Conservation (phyloP, 2,113 vertebrate species). For the Hemicordylus capensis region DNA sequence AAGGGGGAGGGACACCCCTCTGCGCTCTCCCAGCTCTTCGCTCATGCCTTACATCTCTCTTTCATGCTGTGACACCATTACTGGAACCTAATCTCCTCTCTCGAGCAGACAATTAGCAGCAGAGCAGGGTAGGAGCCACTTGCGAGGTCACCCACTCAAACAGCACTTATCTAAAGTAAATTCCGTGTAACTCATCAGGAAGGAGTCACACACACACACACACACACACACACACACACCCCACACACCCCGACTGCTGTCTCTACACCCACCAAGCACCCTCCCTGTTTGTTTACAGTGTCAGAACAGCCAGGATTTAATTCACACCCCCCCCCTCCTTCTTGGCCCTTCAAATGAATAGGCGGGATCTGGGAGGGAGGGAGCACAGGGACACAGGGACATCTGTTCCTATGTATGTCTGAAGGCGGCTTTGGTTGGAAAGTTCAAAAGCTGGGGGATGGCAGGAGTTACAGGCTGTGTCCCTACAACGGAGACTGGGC, state of each 20-base stretch:
- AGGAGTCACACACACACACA: no score
- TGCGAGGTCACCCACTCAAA: constrained; percentile 54
- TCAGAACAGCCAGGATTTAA: constrained; percentile 31
- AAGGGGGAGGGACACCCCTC: background rate
- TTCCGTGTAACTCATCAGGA: constrained; percentile 62
- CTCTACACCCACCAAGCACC: constrained; percentile 28
- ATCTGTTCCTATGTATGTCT: no score
- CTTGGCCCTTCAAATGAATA: constrained; percentile 51
- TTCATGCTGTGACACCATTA: constrained; percentile 70
- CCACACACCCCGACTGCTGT: constrained; percentile 6
- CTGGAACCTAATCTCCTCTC: constrained; percentile 61
- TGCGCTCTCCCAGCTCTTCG: background rate
- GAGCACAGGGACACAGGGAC: constrained; percentile 63
- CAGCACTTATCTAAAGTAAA: constrained; percentile 64
- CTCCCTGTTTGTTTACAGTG: constrained; percentile 34
- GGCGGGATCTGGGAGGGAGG: constrained; percentile 62
- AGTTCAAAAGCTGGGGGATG: no score
- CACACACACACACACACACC: no score
- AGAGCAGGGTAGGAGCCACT: constrained; percentile 51
- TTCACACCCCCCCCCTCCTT: constrained; percentile 43
- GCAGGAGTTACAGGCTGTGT: no score
- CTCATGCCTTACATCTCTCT: constrained; percentile 55
- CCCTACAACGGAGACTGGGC: no score
- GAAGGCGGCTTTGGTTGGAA: no score
- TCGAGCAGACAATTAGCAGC: constrained; percentile 57